phyloP scores from a whole-genome alignment of 2,113 vertebrate species.

The Rhipidura dahli region DNA sequence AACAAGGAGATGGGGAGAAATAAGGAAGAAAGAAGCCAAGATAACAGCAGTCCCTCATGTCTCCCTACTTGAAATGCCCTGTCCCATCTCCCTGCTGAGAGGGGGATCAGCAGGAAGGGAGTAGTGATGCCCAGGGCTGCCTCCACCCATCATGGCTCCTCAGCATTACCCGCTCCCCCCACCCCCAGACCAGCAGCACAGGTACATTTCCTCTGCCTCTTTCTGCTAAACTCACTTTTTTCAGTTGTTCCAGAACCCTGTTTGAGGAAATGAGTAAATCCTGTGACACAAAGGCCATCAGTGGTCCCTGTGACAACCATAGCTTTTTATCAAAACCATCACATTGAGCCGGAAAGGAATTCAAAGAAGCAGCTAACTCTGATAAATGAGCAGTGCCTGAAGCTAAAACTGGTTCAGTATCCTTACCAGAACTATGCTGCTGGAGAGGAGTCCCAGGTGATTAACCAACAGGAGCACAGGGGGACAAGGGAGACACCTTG shows the following conservation, averaged over 20 bases:
- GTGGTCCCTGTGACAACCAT: rapidly evolving
- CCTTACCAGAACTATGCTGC: background rate
- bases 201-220: background rate
- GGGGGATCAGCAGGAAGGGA: background rate
- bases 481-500: background rate
- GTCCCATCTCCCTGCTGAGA: background rate
- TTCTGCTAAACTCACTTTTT: background rate
- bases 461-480: background rate
- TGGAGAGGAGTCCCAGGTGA: background rate
- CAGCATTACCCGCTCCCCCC: background rate
- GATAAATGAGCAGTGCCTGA: background rate
- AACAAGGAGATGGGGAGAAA: background rate
- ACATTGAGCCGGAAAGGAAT: background rate
- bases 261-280: background rate
- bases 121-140: rapidly evolving
- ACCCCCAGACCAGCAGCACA: background rate
- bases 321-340: background rate
- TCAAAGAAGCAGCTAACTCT: background rate
- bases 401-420: background rate
- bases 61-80: background rate
- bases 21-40: background rate
- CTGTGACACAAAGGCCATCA: background rate
- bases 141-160: background rate
- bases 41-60: background rate
- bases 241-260: background rate